phyloP scores from a whole-genome alignment of 1,140 invertebrate species.

The Drosophila dunni region DNA sequence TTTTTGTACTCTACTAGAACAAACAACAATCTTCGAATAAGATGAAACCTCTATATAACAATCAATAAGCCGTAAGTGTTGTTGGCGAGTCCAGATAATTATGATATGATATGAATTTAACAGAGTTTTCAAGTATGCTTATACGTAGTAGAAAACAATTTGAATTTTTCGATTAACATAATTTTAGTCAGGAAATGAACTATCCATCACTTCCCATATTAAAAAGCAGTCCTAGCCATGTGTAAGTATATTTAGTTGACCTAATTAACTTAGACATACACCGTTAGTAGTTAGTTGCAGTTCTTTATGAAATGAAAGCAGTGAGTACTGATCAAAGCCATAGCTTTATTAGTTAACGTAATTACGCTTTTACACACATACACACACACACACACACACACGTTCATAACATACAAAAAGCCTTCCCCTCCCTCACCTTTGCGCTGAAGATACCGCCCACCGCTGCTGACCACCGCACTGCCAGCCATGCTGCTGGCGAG shows the following conservation, averaged over 20 bases:
- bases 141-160: no score
- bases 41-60: no score
- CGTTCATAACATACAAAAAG: not conserved
- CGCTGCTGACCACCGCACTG: constrained; percentile 82
- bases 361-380: not conserved
- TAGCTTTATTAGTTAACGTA: not conserved
- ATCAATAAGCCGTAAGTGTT: no score
- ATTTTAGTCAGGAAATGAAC: no score
- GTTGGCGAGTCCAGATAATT: no score
- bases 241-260: not conserved
- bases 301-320: not conserved
- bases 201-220: not conserved
- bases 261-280: constrained; percentile 19
- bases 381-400: not conserved
- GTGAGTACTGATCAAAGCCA: not conserved
- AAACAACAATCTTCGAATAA: no score
- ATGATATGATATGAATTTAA: no score
- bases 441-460: constrained; percentile 75
- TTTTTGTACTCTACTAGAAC: no score
- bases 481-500: constrained; percentile 75
- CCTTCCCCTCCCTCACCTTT: constrained; percentile 62
- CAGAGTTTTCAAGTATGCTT: no score
- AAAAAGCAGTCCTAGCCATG: not conserved
- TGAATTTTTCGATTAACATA: no score
- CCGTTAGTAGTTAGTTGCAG: constrained; percentile 9